Percentiles rank a stretch among this genome's conserved stretches.
phyloP scores from a whole-genome alignment of 2,113 vertebrate species.

The Anoplopoma fimbria region DNA sequence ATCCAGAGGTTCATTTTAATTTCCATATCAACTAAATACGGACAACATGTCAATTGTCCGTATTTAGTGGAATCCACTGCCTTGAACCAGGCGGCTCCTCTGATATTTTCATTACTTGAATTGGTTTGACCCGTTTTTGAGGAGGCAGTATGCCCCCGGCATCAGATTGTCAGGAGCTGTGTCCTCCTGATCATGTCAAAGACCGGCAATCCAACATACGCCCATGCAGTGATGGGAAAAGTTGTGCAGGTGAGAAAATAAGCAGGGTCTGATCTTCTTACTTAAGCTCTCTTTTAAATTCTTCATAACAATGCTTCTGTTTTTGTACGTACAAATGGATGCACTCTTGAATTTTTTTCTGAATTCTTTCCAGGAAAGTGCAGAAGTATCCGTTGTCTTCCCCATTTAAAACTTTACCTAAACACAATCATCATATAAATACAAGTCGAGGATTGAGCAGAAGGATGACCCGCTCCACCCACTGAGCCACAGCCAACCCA shows the following conservation, averaged over 20 bases:
- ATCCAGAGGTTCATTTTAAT: background rate
- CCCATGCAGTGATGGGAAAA: background rate
- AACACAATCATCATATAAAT: background rate
- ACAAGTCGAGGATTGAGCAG: background rate
- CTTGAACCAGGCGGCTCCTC: background rate
- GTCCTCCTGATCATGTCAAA: background rate
- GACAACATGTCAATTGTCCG: too few species aligned
- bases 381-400: background rate
- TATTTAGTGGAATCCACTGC: background rate
- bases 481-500: background rate
- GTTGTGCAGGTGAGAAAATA: background rate
- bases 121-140: background rate
- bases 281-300: background rate
- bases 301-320: background rate
- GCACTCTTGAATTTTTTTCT: too few species aligned
- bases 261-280: background rate
- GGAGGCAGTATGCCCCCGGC: background rate
- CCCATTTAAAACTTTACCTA: background rate
- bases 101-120: background rate
- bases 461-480: background rate
- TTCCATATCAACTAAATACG: constrained; percentile 10
- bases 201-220: too few species aligned
- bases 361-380: background rate
- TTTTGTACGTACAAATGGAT: background rate
- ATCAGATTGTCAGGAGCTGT: background rate